Percentiles rank a stretch among this genome's conserved stretches.
phyloP scores from a whole-genome alignment of 2,113 vertebrate species.

The Microcebus ravelobensis region DNA sequence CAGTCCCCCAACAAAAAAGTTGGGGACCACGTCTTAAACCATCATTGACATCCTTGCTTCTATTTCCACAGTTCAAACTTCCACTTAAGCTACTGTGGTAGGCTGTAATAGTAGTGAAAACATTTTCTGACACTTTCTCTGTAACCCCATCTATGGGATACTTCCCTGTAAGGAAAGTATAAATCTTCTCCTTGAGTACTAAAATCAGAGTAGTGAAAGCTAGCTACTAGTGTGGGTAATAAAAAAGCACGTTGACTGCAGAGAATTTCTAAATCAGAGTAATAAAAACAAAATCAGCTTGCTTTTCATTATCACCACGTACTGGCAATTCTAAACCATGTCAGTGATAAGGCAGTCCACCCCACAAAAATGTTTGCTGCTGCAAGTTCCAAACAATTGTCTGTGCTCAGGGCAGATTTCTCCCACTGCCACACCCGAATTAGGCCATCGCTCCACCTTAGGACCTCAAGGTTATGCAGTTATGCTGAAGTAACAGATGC shows the following conservation, averaged over 20 bases:
- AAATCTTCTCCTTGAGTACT: too few species aligned
- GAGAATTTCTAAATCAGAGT: not conserved
- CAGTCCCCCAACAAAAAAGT: too few species aligned
- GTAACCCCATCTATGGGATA: not conserved
- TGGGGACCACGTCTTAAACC: too few species aligned
- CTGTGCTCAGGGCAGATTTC: not conserved
- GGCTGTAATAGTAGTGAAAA: not conserved
- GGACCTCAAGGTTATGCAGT: not conserved
- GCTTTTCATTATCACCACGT: too few species aligned
- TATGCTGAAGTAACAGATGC: not conserved
- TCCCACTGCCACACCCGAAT: fast-evolving
- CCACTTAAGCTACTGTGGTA: not conserved
- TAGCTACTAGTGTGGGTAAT: not conserved
- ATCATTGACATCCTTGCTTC: not conserved
- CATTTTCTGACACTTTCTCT: not conserved
- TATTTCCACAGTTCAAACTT: not conserved
- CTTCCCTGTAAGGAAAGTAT: not conserved
- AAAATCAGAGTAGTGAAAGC: not conserved
- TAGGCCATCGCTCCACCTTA: not conserved
- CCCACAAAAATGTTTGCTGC: too few species aligned
- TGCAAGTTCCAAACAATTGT: not conserved
- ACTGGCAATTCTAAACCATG: not conserved
- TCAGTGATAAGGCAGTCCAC: not conserved
- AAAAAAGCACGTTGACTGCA: not conserved
- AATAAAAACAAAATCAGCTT: not conserved